A percentile compares a stretch with the other conserved stretches of the same genome.
Evolutionary conservation across 2,113 vertebrate species (phyloP).

Genomic region (Tyrannus savana): DNA sequence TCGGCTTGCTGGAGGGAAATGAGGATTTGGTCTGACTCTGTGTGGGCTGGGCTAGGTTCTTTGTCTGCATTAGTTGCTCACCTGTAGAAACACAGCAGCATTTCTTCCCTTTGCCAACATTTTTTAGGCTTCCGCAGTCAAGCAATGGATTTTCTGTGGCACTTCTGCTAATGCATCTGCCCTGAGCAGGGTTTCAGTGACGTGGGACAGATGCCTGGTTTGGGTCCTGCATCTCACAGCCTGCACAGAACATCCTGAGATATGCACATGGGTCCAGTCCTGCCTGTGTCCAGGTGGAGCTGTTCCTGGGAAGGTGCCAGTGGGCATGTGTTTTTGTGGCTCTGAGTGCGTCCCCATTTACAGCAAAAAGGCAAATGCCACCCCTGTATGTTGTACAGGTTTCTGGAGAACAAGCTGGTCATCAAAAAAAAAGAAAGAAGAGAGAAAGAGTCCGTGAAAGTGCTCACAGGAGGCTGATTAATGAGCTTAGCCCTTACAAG

Average conservation of each 20-base stretch:
- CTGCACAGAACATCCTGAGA: accelerated
- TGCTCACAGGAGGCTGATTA: background rate
- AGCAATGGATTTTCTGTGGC: background rate
- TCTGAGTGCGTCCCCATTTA: accelerated
- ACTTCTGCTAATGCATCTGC: background rate
- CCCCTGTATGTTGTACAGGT: accelerated
- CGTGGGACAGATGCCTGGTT: accelerated
- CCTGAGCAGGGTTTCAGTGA: background rate
- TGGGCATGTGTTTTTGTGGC: background rate
- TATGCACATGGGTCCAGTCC: background rate
- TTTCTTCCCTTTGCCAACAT: background rate
- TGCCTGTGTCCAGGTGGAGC: accelerated
- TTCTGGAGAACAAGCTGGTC: background rate
- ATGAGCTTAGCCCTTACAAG: background rate
- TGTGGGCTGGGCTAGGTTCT: background rate
- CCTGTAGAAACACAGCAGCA: background rate
- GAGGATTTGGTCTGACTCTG: background rate
- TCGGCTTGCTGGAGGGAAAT: background rate
- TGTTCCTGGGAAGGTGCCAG: background rate
- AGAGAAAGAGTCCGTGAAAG: background rate
- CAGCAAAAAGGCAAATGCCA: background rate
- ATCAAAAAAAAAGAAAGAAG: background rate
- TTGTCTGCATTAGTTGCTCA: background rate
- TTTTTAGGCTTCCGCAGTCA: background rate
- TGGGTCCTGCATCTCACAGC: background rate